These are phyloP conservation scores for Colaptes auratus DNA, from an alignment of 2,113 vertebrate species.

Conservation along the genomic window DNA sequence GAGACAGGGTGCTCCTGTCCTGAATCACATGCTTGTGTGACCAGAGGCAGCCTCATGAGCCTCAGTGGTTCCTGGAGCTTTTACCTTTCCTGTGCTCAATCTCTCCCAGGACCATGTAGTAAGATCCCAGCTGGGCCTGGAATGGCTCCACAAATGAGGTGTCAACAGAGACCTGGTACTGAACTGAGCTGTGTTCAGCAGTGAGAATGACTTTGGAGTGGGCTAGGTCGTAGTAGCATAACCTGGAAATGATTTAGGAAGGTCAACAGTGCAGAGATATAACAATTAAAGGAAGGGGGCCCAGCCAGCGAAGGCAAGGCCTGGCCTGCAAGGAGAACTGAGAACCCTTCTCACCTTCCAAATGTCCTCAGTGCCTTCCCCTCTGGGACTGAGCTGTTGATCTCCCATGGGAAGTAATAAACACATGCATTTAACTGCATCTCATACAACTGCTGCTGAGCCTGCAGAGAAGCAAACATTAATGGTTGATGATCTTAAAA, in stretches of 20 bases:
- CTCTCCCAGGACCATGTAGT: constrained; percentile 90
- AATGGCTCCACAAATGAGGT: constrained; percentile 92
- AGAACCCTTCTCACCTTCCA: constrained; percentile 82
- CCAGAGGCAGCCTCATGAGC: fast-evolving
- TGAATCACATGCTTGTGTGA: fast-evolving
- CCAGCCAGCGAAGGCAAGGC: constrained; percentile 49
- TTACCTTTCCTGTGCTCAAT: constrained; percentile 83
- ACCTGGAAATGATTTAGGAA: constrained; percentile 69
- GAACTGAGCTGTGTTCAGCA: constrained; percentile 73
- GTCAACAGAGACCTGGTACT: constrained; percentile 78
- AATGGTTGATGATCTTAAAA: neutral
- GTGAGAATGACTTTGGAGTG: constrained; percentile 80
- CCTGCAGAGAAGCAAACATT: neutral
- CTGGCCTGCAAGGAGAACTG: neutral
- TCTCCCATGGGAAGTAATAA: constrained; percentile 89
- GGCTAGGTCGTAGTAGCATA: constrained; percentile 79
- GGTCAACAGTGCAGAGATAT: neutral
- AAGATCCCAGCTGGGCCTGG: constrained; percentile 82
- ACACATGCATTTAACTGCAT: constrained; percentile 83
- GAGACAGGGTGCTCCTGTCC: neutral
- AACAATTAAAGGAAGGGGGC: neutral
- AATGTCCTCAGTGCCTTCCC: constrained; percentile 83
- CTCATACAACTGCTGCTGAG: fast-evolving
- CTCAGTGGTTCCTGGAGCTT: neutral
- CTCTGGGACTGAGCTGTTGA: constrained; percentile 77